Base-by-base conservation (phyloP, 2,113 vertebrate species). In the Dromas ardeola region DNA sequence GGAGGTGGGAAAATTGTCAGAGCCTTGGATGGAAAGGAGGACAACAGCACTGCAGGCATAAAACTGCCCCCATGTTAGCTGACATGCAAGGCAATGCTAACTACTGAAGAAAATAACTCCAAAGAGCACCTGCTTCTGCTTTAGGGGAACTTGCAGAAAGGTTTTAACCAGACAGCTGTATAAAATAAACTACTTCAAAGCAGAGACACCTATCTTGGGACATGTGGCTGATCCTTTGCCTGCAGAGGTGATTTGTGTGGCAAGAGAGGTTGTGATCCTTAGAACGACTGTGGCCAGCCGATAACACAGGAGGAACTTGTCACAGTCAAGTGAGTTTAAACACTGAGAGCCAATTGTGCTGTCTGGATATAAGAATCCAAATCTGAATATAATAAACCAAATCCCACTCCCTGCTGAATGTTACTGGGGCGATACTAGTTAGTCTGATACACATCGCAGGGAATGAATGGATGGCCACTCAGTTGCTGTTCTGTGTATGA, bases 381-480 rank as follows among this genome's bases (percentile, higher is more conserved):
- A 32, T 55, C 62, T 47, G 18, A 6, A 29, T 65, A 26, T 36
- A 67, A 34, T 45, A 67, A 89, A 45, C 17, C 9, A 69, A 43
- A 34, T 77, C 29, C 17, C 47, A 19, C 25, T 47, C 10, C n/a
- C 43, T 82, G 19, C 62, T 59, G 14, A 81, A 3, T n/a, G 22
- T 78, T 82, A 9, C 38, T 71, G 42, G 13, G 14, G 21, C 27
- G 4, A 14, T 77, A 47, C 63, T 78, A 15, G 17, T 73, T 53
- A 56, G 27, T 55, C 6, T 22, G 49, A 25, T 61, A 18, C 26
- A 12, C 3, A 0, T n/a, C 1, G 0, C 13, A 61, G 45, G 17
- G 58, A 32, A 34, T 47, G 29, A 61, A 18, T 23, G 52, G 32
- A 18, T 65, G 47, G 12, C 32, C 22, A 27, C 29, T 66, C 45